A percentile compares a stretch with the other conserved stretches of the same genome.
Evolutionary conservation across 2,113 vertebrate species (phyloP).

Genomic region (Dasyurus viverrinus): DNA sequence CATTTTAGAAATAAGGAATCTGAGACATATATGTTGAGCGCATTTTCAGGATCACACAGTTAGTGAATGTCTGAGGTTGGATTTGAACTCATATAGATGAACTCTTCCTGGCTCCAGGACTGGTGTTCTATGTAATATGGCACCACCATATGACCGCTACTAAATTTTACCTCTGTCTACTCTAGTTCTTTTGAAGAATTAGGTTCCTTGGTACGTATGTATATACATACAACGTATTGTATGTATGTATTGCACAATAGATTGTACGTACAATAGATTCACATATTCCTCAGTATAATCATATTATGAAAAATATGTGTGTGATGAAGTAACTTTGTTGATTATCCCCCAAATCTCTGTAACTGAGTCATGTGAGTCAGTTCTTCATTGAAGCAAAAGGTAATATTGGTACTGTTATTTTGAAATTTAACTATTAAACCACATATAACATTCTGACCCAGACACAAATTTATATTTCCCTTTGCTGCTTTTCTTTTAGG

Average conservation of each 20-base stretch:
- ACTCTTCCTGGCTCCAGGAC: background rate
- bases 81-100: background rate
- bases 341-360: background rate
- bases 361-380: background rate
- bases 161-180: background rate
- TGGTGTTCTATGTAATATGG: background rate
- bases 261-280: background rate
- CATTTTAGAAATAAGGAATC: background rate
- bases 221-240: too few relatives aligned
- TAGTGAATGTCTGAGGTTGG: background rate
- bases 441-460: background rate
- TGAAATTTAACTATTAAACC: slow-evolving; percentile 35
- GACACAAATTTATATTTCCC: slow-evolving; percentile 21
- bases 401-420: slow-evolving; percentile 9
- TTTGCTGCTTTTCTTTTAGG: slow-evolving; percentile 14
- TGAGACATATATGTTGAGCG: background rate
- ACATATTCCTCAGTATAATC: background rate
- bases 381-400: background rate
- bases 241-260: too few relatives aligned
- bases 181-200: background rate
- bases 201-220: background rate
- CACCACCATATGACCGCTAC: background rate
- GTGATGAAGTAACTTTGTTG: background rate
- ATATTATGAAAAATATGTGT: background rate
- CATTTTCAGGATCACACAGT: background rate